Evolutionary conservation across 2,113 vertebrate species (phyloP).

Genomic region (Saccopteryx bilineata): DNA sequence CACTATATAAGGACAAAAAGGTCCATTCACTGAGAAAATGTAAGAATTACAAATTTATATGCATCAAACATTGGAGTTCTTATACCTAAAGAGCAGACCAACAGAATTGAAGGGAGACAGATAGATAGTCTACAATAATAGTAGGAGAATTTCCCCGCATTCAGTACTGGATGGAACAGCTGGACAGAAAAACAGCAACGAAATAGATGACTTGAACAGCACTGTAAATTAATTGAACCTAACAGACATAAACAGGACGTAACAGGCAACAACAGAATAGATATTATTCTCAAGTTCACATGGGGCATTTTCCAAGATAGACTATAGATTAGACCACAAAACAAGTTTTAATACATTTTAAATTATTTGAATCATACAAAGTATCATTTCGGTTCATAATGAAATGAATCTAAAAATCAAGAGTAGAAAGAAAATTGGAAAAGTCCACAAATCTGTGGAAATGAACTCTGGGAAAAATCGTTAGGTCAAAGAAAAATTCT

Average conservation of each 20-base stretch:
- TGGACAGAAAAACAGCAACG: not conserved
- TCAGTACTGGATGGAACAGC: not conserved
- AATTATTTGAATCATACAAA: not conserved
- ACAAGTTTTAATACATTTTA: not conserved
- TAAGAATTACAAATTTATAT: not conserved
- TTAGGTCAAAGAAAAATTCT: not conserved
- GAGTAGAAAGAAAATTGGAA: not conserved
- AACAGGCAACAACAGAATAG: not conserved
- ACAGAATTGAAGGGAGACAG: not conserved
- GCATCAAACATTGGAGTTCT: not conserved
- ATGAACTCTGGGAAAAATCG: not conserved
- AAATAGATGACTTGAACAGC: not conserved
- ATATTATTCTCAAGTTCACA: not conserved
- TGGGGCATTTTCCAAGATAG: not conserved
- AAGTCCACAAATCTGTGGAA: not conserved
- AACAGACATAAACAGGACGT: not conserved
- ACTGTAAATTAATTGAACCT: not conserved
- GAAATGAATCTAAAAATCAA: slow-evolving; percentile 10
- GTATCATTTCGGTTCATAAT: not conserved
- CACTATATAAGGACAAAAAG: not conserved
- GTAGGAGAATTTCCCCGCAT: not conserved
- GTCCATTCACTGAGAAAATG: not conserved
- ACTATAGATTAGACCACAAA: not conserved
- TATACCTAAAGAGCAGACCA: not conserved
- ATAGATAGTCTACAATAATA: not conserved